Evolutionary conservation across 2,888 invertebrate genomes (phyloP), one percentile per base, ranked within the genome.

Genomic region (Leptopilina myrica): DNA sequence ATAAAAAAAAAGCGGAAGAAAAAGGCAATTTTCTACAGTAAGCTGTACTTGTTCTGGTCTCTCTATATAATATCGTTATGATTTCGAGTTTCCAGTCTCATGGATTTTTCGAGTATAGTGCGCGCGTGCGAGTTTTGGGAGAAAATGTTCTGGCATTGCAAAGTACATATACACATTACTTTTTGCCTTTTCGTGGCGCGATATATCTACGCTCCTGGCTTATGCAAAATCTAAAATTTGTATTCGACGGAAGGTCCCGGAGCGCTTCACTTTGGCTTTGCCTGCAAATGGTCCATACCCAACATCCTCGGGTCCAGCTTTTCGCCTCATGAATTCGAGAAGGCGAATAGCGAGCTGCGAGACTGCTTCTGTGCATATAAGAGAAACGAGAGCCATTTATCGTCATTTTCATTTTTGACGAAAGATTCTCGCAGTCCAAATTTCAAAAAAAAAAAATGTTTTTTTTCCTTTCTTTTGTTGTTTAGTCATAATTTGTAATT

Each of bases 161-260:
- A 53, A 49, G 53, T 69, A 69, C 26, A 69, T 69, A 53, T 69
- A 53, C 14, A 69, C 53, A 69, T 53, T 69, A 69, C 69, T 53
- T 69, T 43, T 53, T 69, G 26, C 69, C 69, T 69, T 53, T 53
- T 53, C 53, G 53, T 49, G 14, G 14, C 20, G 53, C 49, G 49
- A 9, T 11, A 49, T 69, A 69, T 9, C 62, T 8, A 62, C 49
- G 33, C 46, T 69, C 53, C 69, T 69, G 53, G 69, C 69, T 69
- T 69, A 69, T 69, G 69, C 53, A 69, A 69, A 69, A 69, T 69
- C 69, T 69, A 53, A 69, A 69, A 69, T 69, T 69, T 69, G 69
- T 69, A 69, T 69, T 69, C 69, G 69, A 69, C 69, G 49, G 69
- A 69, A 69, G 69, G 69, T 69, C 69, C 69, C 69, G 69, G 49